Conservation (phyloP, 2,113 vertebrate species). For the Nothobranchius kuhntae region DNA sequence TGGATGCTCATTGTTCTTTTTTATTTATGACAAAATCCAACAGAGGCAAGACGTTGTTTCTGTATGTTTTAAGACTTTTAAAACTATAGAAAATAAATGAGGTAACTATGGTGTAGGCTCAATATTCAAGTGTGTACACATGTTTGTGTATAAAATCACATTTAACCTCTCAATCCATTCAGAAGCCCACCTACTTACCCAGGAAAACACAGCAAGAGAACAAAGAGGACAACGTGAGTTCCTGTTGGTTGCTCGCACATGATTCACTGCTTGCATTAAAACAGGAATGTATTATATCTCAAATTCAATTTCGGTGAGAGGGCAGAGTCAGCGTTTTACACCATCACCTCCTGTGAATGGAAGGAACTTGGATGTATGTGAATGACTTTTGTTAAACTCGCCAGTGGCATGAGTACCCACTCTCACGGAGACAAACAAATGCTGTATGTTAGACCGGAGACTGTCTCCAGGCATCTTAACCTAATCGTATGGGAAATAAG, state of each 20-base stretch:
- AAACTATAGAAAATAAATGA: neutral
- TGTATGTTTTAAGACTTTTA: neutral
- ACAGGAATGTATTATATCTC: constrained; percentile 65
- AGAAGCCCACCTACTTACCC: constrained; percentile 26
- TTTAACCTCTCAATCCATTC: constrained; percentile 43
- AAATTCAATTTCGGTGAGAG: constrained; percentile 66
- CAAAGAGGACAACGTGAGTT: constrained; percentile 23
- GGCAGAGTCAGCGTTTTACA: constrained; percentile 60
- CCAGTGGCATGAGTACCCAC: constrained; percentile 17
- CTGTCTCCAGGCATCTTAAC: constrained; percentile 40
- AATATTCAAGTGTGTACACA: constrained; percentile 9
- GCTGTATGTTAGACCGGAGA: constrained; percentile 27
- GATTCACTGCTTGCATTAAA: constrained; percentile 72
- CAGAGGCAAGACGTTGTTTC: constrained; percentile 1
- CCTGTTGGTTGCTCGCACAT: constrained; percentile 47
- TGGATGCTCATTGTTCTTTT: no score
- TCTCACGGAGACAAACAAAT: constrained; percentile 24
- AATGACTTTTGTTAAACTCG: constrained; percentile 46
- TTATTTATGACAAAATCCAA: neutral
- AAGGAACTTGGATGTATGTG: constrained; percentile 56
- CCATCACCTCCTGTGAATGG: constrained; percentile 51
- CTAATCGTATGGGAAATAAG: constrained; percentile 65
- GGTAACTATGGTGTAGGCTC: neutral
- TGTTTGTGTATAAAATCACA: constrained; percentile 36
- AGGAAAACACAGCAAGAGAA: constrained; percentile 24